A percentile compares a stretch with the other conserved stretches of the same genome.
These are phyloP conservation scores for Platygyra sinensis DNA, from an alignment of 64 coral and sea anemone genomes.

Conservation along the genomic window DNA sequence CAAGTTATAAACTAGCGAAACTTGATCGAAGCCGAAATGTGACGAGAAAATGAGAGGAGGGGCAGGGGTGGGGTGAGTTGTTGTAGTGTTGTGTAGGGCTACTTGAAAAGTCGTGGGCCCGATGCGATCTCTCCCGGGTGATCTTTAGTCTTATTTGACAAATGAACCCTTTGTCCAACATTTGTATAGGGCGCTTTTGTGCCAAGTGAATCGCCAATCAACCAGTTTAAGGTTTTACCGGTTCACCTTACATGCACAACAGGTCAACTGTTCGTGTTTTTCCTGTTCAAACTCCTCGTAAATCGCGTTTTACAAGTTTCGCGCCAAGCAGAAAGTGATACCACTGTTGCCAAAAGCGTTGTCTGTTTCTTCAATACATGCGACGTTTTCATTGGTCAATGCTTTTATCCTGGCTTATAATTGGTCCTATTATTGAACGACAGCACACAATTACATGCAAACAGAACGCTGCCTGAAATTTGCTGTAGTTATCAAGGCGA, in stretches of 20 bases:
- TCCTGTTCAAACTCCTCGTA: not conserved
- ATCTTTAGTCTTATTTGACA: too few relatives aligned
- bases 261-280: not conserved
- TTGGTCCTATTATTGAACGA: not conserved
- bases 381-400: constrained; percentile 10
- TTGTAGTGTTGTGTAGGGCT: too few relatives aligned
- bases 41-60: too few relatives aligned
- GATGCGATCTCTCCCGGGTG: too few relatives aligned
- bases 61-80: too few relatives aligned
- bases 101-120: too few relatives aligned
- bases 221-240: not conserved
- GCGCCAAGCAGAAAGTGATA: not conserved
- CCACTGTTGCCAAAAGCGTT: not conserved
- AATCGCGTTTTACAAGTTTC: constrained; percentile 38
- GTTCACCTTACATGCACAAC: not conserved
- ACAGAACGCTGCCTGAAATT: not conserved
- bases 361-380: not conserved
- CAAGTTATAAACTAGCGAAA: too few relatives aligned
- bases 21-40: too few relatives aligned
- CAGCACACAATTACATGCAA: not conserved
- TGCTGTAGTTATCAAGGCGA: not conserved
- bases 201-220: too few relatives aligned
- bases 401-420: not conserved
- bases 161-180: too few relatives aligned
- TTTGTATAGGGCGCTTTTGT: too few relatives aligned